Conservation (phyloP, 2,888 invertebrate genomes). For the Nineta flava region DNA sequence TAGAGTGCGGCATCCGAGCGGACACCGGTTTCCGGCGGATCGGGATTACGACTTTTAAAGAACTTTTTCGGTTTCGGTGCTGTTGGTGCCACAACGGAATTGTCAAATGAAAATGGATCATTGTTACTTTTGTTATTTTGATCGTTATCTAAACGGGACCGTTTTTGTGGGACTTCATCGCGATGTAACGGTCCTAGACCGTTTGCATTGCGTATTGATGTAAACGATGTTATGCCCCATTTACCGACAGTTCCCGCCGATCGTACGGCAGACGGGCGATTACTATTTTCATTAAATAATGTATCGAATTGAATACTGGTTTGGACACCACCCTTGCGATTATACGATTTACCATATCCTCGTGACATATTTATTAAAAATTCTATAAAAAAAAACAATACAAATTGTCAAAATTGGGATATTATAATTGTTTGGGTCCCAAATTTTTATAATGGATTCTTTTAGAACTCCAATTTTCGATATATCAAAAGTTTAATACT, state of each 20-base stretch:
- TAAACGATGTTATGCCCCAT: conserved; percentile 90
- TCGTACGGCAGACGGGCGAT: conserved; percentile 74
- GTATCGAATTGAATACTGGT: conserved; percentile 49
- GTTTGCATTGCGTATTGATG: conserved; percentile 69
- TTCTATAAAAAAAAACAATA: background rate
- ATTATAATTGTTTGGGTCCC: no score
- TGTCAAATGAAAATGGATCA: conserved; percentile 27
- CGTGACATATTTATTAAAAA: conserved; percentile 24
- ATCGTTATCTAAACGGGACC: conserved; percentile 5
- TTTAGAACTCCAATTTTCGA: no score
- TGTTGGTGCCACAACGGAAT: conserved; percentile 25
- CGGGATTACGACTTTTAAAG: conserved; percentile 70
- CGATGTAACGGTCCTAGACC: conserved; percentile 31
- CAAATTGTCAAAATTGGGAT: background rate
- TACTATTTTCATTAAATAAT: conserved; percentile 59
- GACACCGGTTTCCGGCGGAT: conserved; percentile 31
- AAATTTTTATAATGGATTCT: no score
- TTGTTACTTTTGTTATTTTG: conserved; percentile 14
- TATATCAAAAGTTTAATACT: no score
- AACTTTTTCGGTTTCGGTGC: conserved; percentile 71
- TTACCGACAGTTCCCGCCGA: conserved; percentile 84
- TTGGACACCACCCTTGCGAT: conserved; percentile 24
- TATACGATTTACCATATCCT: conserved; percentile 29
- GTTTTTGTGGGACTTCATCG: conserved; percentile 9
- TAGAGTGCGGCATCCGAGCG: conserved; percentile 20